Percentiles rank a stretch among this genome's conserved stretches.
phyloP scores from a whole-genome alignment of 30 jellyfish, hydroid and myxozoan genomes.

The Hydractinia echinata region DNA sequence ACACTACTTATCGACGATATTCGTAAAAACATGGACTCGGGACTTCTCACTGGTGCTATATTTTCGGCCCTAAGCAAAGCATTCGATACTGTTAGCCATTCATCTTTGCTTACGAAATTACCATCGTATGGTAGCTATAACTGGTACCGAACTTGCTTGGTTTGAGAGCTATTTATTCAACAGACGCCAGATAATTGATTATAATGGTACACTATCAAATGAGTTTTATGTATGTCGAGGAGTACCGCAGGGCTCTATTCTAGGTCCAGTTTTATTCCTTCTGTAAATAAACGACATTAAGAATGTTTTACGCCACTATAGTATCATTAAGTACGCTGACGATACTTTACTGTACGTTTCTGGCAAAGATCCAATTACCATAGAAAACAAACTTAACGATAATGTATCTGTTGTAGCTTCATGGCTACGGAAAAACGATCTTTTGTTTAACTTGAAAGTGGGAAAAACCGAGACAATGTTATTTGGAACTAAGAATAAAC shows the following conservation, averaged over 20 bases:
- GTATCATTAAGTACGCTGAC: slow-evolving; percentile 3
- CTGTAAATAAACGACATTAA: not conserved
- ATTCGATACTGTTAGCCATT: not conserved
- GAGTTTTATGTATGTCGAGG: not conserved
- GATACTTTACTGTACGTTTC: not conserved
- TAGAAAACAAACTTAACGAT: no score
- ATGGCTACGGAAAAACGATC: no score
- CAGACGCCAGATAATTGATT: not conserved
- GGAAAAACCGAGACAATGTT: no score
- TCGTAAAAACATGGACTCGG: not conserved
- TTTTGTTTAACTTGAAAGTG: no score
- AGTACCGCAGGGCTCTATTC: slow-evolving; percentile 3
- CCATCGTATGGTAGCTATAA: not conserved
- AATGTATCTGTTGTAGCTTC: no score
- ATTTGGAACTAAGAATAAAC: no score
- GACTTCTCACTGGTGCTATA: slow-evolving; percentile 6
- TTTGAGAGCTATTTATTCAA: not conserved
- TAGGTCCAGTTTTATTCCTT: not conserved
- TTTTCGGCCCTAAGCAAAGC: not conserved
- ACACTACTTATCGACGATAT: not conserved
- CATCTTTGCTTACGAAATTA: not conserved
- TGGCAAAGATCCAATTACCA: not conserved
- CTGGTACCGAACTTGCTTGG: not conserved
- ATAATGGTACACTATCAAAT: not conserved
- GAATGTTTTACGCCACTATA: not conserved